These are phyloP conservation scores for Malurus melanocephalus DNA, from an alignment of 2,113 vertebrate genomes.

Conservation along the genomic window DNA sequence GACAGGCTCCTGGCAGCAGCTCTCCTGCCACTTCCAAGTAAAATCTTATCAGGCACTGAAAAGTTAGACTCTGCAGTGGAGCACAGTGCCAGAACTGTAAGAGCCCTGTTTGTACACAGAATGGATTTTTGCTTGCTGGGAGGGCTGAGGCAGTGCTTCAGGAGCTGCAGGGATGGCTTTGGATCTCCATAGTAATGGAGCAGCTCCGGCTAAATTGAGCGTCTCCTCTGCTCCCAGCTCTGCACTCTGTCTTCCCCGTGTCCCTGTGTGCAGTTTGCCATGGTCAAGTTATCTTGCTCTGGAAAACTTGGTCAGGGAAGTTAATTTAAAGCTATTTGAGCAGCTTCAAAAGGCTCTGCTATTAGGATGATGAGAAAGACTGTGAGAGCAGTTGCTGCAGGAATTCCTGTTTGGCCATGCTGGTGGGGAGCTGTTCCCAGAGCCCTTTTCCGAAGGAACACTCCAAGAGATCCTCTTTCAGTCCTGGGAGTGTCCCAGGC, in stretches of 20 bases:
- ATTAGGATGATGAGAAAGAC: background rate
- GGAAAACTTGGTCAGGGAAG: background rate
- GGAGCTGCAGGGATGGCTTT: background rate
- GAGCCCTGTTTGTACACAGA: constrained; percentile 9
- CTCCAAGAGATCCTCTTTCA: background rate
- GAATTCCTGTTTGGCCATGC: background rate
- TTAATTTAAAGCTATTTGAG: background rate
- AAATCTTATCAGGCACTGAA: constrained; percentile 1
- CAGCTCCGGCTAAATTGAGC: background rate
- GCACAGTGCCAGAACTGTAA: constrained; percentile 16
- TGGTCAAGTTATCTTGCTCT: background rate
- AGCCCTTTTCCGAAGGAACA: background rate
- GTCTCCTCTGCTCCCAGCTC: background rate
- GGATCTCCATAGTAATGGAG: background rate
- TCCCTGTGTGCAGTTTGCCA: background rate
- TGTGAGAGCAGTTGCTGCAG: background rate
- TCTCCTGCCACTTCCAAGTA: constrained; percentile 21
- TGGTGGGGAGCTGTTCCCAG: background rate
- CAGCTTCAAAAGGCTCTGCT: background rate
- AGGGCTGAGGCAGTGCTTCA: background rate
- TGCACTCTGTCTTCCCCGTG: background rate
- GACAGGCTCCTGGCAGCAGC: constrained; percentile 3
- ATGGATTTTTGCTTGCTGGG: background rate
- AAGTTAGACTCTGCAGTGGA: background rate
- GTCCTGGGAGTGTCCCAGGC: background rate